Conservation (phyloP, 2,888 invertebrate species). For the Eupithecia subumbrata region DNA sequence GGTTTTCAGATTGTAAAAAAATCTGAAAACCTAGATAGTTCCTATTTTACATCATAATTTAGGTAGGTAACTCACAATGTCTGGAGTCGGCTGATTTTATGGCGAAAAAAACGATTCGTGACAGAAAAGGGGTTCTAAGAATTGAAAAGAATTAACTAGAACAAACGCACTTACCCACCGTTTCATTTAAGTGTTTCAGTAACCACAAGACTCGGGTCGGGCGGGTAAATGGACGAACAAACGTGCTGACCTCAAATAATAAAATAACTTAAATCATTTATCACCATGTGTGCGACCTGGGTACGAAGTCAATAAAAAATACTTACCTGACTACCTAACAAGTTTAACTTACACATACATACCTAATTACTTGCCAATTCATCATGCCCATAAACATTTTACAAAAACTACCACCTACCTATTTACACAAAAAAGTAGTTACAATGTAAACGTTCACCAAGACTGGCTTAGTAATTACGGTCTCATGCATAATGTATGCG, state of each 20-base stretch:
- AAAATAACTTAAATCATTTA: not conserved
- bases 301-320: not conserved
- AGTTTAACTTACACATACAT: not conserved
- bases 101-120: not conserved
- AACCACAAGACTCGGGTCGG: not conserved
- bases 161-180: not conserved
- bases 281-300: not conserved
- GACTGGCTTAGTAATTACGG: conserved; percentile 66
- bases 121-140: not conserved
- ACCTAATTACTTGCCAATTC: not conserved
- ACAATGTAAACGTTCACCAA: conserved; percentile 49
- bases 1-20: too few species aligned
- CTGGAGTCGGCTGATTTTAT: not conserved
- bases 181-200: too few species aligned
- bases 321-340: not conserved
- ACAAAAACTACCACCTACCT: not conserved
- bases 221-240: not conserved
- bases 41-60: not conserved
- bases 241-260: not conserved
- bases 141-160: not conserved
- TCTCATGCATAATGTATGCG: conserved; percentile 78
- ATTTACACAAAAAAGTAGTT: conserved; percentile 20
- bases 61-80: not conserved
- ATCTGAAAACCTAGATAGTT: too few species aligned
- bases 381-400: not conserved